Evolutionary conservation across 2,888 invertebrate genomes (phyloP).

Genomic region (Aethes cnicana): DNA sequence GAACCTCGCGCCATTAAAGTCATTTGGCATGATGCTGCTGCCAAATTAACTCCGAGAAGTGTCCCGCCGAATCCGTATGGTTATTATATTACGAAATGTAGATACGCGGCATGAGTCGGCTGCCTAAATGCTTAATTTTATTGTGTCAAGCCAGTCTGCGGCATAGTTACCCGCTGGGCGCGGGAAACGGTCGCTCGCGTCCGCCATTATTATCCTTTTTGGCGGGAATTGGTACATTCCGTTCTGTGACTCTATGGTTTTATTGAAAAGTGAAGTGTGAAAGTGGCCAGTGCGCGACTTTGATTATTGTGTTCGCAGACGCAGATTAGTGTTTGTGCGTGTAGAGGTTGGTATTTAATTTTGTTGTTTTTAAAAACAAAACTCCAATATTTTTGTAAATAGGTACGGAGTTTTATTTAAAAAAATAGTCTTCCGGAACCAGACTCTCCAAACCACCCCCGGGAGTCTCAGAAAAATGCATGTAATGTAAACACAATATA

Average conservation of each 20-base stretch:
- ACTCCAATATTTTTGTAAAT: too few relatives aligned
- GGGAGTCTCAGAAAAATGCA: too few relatives aligned
- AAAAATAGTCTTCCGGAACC: too few relatives aligned
- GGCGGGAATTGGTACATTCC: constrained; percentile 23
- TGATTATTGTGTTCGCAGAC: background rate
- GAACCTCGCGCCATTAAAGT: constrained; percentile 45
- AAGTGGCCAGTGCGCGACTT: background rate
- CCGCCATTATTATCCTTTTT: constrained; percentile 19
- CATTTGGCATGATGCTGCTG: constrained; percentile 57
- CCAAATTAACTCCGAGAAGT: constrained; percentile 62
- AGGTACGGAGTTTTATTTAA: too few relatives aligned
- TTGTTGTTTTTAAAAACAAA: too few relatives aligned
- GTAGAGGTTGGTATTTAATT: constrained; percentile 3
- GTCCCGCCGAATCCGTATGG: constrained; percentile 51
- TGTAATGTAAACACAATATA: too few relatives aligned
- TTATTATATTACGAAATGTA: constrained; percentile 68
- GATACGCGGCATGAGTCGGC: constrained; percentile 46
- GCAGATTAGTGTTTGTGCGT: too few relatives aligned
- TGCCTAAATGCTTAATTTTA: constrained; percentile 63
- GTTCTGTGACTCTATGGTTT: constrained; percentile 4
- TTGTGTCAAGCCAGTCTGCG: constrained; percentile 64
- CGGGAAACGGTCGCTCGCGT: constrained; percentile 48
- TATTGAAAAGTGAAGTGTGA: constrained; percentile 8
- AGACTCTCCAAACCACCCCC: too few relatives aligned
- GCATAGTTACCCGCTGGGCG: constrained; percentile 57